These are phyloP conservation scores for Lepidocyrtinus sp. DNA, from an alignment of 2,888 invertebrate genomes.

Conservation along the genomic window DNA sequence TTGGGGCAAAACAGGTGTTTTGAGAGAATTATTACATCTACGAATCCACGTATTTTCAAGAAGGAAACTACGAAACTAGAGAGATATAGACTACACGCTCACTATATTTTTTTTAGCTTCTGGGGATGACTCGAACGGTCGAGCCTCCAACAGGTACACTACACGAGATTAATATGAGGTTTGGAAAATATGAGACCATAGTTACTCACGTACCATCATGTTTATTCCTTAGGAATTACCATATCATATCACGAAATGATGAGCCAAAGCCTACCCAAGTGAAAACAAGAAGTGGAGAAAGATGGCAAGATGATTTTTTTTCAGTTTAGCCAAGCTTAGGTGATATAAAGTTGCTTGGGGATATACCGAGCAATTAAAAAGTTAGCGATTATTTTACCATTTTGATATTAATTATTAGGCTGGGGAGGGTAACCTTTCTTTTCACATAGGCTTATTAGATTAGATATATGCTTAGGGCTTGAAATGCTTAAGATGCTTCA, in stretches of 20 bases:
- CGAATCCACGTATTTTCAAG: conserved; percentile 49
- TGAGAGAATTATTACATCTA: too few relatives aligned
- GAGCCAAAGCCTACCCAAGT: neutral
- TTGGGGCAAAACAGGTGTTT: conserved; percentile 60
- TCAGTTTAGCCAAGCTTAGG: neutral
- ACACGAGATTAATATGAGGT: conserved; percentile 23
- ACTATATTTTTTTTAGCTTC: conserved; percentile 22
- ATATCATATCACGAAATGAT: neutral
- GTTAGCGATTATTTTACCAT: conserved; percentile 33
- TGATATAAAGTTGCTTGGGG: conserved; percentile 22
- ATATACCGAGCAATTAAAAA: conserved; percentile 48
- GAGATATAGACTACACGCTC: too few relatives aligned
- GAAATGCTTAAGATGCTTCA: neutral
- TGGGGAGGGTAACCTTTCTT: conserved; percentile 19
- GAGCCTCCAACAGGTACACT: too few relatives aligned
- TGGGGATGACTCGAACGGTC: conserved; percentile 17
- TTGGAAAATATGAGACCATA: too few relatives aligned
- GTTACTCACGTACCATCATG: too few relatives aligned
- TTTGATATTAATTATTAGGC: conserved; percentile 40
- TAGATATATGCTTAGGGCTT: conserved; percentile 5
- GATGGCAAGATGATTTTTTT: neutral
- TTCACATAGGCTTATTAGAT: conserved; percentile 34
- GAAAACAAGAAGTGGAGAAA: conserved; percentile 5
- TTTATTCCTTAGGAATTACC: neutral
- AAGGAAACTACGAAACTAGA: too few relatives aligned